Evolutionary conservation across 2,113 vertebrate species (phyloP), one percentile per base, ranked within the genome.

Genomic region (Ivindomyrus marchei): DNA sequence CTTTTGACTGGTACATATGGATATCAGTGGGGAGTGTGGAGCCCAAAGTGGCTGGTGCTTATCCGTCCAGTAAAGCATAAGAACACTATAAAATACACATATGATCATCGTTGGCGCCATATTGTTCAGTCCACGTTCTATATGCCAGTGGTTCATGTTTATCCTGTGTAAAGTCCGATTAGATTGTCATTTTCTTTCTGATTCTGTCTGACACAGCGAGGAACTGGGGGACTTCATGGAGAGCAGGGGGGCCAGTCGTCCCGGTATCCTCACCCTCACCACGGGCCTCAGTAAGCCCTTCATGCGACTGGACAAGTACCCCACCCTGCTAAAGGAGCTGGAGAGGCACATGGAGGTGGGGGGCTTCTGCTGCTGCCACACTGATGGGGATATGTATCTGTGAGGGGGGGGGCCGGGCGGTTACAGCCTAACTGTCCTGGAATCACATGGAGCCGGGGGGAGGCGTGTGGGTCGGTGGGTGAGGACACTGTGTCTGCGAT

Each of bases 241-340:
- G 95, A 92, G 95, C 46, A 97, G 96, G 92, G 98, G 98, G 70
- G 98, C 98, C 89, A 96, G 95, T 94, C 97, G 93, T 91, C 98
- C 98, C 0, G 98, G 98, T 87, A 98, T 99, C 94, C 97, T 99
- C 88, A 97, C 97, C 39, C 93, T 99, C 93, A 99, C 98, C 92
- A 98, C 98, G 0, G 98, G 98, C 94, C 97, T 99, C 93, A 99
- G 98, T 96, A 99, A 98, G 94, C 98, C 98, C n/a, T 99, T 99
- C 91, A 98, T 99, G 98, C 97, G 98, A 93, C 96, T 99, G 89
- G 98, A 99, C 95, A 99, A 98, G 94, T 99, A 99, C 94, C 98
- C 98, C 42, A 98, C 96, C 0, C 95, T 99, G 93, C 97, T 99
- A 91, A 98, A 98, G 95, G 98, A 99, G 92, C 97, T 99, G 90